phyloP scores from a whole-genome alignment of 2,113 vertebrate species.

The Psephotus haematonotus region DNA sequence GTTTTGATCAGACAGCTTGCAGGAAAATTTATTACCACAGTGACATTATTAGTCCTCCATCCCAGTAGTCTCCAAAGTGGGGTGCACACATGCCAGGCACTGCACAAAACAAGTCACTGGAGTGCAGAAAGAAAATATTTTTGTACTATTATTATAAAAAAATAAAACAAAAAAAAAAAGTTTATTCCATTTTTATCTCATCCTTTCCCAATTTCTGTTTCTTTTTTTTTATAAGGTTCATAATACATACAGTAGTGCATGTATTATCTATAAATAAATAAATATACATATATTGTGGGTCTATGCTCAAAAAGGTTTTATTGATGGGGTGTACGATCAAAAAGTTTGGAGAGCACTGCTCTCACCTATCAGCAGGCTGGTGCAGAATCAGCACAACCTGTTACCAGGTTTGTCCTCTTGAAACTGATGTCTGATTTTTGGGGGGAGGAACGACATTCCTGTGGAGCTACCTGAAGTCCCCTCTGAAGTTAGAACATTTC shows the following conservation, averaged over 20 bases:
- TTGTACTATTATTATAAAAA: not conserved
- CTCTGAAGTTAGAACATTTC: not conserved
- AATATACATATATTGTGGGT: not conserved
- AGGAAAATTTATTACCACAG: not conserved
- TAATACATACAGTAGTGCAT: not conserved
- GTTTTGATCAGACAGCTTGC: not conserved
- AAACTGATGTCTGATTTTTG: not conserved
- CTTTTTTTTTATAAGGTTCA: not conserved
- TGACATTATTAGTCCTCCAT: not conserved
- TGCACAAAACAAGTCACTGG: rapidly evolving
- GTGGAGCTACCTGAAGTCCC: not conserved
- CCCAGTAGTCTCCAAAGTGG: not conserved
- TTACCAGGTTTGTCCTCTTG: not conserved
- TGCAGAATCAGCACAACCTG: not conserved
- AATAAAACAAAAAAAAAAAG: not conserved
- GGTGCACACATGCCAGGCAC: rapidly evolving
- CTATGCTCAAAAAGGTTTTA: not conserved
- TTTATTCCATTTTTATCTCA: not conserved
- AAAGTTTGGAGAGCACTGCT: not conserved
- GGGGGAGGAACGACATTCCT: not conserved
- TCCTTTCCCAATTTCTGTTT: not conserved
- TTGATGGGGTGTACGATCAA: rapidly evolving
- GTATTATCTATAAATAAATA: not conserved
- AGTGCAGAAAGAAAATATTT: not conserved
- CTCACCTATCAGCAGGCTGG: not conserved